Evolutionary conservation across 2,113 vertebrate genomes (phyloP).

Genomic region (Trematocara marginatum): DNA sequence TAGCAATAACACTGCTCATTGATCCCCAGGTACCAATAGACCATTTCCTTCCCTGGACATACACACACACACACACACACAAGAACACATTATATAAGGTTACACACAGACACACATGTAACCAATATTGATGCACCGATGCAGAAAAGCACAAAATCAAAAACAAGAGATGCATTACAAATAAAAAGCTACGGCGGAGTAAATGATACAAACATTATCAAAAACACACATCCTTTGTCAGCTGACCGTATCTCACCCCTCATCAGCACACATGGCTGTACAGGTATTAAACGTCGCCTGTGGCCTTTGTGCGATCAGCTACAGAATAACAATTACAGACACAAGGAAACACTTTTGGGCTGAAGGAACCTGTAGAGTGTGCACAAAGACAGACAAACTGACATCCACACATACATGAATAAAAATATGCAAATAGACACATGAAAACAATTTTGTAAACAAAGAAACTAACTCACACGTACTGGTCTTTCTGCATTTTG

Average conservation of each 20-base stretch:
- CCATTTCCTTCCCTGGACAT: background rate
- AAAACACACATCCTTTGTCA: background rate
- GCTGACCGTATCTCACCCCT: background rate
- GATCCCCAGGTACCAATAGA: slow-evolving; percentile 47
- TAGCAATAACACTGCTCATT: slow-evolving; percentile 37
- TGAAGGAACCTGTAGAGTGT: background rate
- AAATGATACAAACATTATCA: background rate
- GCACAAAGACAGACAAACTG: background rate
- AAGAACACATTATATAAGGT: background rate
- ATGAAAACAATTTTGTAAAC: slow-evolving; percentile 27
- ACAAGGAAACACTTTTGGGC: slow-evolving; percentile 45
- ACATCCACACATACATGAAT: background rate
- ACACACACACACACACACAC: background rate
- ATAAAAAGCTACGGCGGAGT: background rate
- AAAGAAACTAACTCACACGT: background rate
- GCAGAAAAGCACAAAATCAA: background rate
- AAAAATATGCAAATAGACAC: background rate
- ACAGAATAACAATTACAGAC: slow-evolving; percentile 48
- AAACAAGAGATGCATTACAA: background rate
- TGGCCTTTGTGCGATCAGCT: slow-evolving; percentile 17
- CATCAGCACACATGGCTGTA: background rate
- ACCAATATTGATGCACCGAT: background rate
- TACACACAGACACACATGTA: background rate
- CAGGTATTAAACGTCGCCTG: slow-evolving; percentile 19
- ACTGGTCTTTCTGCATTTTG: background rate